Conservation (phyloP, 2,113 vertebrate species). For the Aegypius monachus region DNA sequence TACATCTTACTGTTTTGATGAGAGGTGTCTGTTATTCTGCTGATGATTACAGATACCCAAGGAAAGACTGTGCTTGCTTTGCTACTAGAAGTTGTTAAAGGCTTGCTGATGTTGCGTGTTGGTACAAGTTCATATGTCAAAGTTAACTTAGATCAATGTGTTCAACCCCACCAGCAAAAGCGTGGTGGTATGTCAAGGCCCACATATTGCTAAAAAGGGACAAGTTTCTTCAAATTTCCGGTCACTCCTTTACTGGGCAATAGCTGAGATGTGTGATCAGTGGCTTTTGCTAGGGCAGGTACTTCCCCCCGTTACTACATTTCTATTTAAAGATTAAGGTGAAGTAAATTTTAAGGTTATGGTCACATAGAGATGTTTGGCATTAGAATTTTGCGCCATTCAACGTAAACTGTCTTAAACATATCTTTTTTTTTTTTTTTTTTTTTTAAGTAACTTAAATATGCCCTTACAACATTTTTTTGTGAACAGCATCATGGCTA, state of each 20-base stretch:
- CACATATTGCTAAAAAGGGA: not conserved
- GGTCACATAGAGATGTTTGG: not conserved
- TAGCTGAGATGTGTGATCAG: not conserved
- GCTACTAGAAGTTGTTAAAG: not conserved
- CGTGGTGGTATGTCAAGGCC: too few species aligned
- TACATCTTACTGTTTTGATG: not conserved
- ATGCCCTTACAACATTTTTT: too few species aligned
- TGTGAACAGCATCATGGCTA: not conserved
- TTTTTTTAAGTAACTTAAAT: not conserved
- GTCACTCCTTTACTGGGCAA: accelerated
- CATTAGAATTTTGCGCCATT: not conserved
- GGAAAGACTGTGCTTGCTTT: not conserved
- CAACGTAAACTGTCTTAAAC: not conserved
- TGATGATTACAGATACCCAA: not conserved
- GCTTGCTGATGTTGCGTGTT: accelerated
- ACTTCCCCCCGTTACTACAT: not conserved
- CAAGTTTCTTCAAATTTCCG: not conserved
- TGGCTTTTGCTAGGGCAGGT: not conserved
- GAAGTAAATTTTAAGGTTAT: not conserved
- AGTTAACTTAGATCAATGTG: not conserved
- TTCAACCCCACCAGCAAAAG: not conserved
- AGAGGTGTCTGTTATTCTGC: not conserved
- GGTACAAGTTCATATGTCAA: not conserved
- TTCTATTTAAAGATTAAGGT: not conserved
- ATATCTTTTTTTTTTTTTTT: too few species aligned